Conservation (phyloP, 2,113 vertebrate species). For the Spilogale gracilis region DNA sequence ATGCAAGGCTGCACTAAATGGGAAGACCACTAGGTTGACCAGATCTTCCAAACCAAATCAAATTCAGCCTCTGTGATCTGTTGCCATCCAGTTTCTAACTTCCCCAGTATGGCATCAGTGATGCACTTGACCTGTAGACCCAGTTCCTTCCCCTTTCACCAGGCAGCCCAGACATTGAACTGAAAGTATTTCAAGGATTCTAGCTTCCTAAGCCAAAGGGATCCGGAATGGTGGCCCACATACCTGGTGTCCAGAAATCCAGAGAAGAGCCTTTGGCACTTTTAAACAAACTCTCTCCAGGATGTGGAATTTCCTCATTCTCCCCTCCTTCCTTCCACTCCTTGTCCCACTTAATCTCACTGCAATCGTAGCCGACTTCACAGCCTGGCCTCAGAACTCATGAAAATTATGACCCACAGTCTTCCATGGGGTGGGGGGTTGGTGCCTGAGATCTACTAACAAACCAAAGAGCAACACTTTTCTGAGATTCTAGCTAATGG, state of each 20-base stretch:
- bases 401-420: neutral
- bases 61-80: accelerated
- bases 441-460: accelerated
- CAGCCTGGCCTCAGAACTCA: neutral
- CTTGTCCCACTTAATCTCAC: neutral
- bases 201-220: neutral
- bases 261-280: neutral
- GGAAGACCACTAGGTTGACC: accelerated
- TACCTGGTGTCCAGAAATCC: neutral
- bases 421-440: accelerated
- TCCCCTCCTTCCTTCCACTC: neutral
- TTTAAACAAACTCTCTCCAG: neutral
- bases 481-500: neutral
- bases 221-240: neutral
- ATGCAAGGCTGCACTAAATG: accelerated
- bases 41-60: accelerated
- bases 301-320: accelerated
- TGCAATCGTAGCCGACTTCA: neutral
- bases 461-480: accelerated
- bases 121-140: accelerated
- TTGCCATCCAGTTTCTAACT: too few relatives aligned
- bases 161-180: neutral
- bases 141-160: accelerated
- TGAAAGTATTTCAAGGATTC: too few relatives aligned
- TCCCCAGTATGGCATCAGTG: accelerated